A percentile compares a stretch with the other conserved stretches of the same genome.
Conservation (phyloP, 2,113 vertebrate species). For the Fregetta grallaria region DNA sequence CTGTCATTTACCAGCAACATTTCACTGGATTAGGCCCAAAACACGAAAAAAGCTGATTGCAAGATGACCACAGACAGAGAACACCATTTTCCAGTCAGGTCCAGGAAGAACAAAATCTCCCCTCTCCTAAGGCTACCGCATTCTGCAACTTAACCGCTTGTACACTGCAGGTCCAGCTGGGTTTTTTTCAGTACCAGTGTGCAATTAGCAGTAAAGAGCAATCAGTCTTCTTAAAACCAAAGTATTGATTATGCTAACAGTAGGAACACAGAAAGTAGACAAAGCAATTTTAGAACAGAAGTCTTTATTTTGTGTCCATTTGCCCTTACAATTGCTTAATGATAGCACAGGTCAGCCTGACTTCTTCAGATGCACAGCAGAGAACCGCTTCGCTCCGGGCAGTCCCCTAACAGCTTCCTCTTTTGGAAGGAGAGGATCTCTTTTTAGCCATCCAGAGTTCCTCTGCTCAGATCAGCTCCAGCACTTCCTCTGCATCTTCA, state of each 20-base stretch:
- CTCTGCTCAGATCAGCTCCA: slow-evolving; percentile 18
- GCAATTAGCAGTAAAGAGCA: background rate
- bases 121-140: fast-evolving
- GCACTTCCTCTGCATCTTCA: slow-evolving; percentile 39
- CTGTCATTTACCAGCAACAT: background rate
- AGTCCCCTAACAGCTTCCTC: slow-evolving; percentile 1
- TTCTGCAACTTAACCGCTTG: background rate
- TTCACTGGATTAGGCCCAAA: background rate
- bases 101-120: background rate
- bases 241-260: slow-evolving; percentile 24
- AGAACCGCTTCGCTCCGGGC: background rate
- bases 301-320: background rate
- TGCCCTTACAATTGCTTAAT: background rate
- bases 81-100: background rate
- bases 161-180: background rate
- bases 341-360: background rate
- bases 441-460: slow-evolving; percentile 25
- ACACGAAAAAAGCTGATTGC: background rate
- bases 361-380: background rate
- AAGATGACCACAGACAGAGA: background rate
- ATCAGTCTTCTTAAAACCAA: background rate
- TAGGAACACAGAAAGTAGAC: slow-evolving; percentile 1
- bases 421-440: background rate
- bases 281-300: slow-evolving; percentile 3
- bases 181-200: background rate